phyloP scores from a whole-genome alignment of 1,140 invertebrate species.

The Episyrphus balteatus region DNA sequence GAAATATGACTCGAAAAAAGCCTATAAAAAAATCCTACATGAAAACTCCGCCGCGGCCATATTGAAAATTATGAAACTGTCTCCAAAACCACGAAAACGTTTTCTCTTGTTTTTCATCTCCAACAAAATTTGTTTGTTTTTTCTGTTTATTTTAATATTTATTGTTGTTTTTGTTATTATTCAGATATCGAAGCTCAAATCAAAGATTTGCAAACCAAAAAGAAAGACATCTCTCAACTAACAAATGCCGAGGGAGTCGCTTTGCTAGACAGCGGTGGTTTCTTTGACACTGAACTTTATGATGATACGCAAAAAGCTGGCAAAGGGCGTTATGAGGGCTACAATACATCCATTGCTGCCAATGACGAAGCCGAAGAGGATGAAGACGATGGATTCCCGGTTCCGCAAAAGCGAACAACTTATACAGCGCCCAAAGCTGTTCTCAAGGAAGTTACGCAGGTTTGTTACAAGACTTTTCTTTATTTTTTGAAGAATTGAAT shows the following conservation, averaged over 20 bases:
- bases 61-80: no score
- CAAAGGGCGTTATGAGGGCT: constrained; percentile 81
- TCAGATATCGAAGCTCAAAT: constrained; percentile 91
- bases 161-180: constrained; percentile 12
- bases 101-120: no score
- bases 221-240: constrained; percentile 62
- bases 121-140: not conserved
- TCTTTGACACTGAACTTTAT: constrained; percentile 84
- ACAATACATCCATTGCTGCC: constrained; percentile 90
- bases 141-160: not conserved
- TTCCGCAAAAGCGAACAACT: constrained; percentile 56
- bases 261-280: constrained; percentile 76
- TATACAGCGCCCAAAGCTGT: constrained; percentile 80
- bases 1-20: no score
- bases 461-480: constrained; percentile 33
- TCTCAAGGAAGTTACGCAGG: constrained; percentile 81
- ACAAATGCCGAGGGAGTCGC: constrained; percentile 60
- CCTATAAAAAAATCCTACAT: no score
- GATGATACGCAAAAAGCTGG: constrained; percentile 49
- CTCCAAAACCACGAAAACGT: no score
- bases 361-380: constrained; percentile 86
- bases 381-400: constrained; percentile 61
- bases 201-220: constrained; percentile 76
- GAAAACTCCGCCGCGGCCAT: no score
- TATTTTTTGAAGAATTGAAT: not conserved